Evolutionary conservation across 2,113 vertebrate genomes (phyloP), one percentile per base, ranked within the genome.

Genomic region (Centropus unirufus): DNA sequence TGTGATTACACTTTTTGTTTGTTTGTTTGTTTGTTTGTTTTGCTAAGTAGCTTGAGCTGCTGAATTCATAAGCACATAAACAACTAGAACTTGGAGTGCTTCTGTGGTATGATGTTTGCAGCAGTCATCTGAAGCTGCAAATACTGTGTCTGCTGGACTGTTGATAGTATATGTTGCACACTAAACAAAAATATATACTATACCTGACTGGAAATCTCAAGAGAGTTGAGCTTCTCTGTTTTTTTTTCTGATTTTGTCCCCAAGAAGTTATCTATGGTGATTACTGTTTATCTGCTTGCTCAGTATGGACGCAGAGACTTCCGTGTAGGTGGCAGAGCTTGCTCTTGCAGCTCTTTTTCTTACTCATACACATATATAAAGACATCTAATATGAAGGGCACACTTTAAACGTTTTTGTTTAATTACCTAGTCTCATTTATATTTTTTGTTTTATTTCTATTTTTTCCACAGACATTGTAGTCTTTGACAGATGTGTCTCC

Each of bases 341-440:
- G 26, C 17, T 44, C 6, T 58, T 64, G 58, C 1, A 40, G 42
- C 32, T 22, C 4, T 40, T 62, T 83, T 77, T 26, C 8, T 23
- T 4, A 0, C 42, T 1, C 4, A 26, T 67, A 2, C 26, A 10
- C 67, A 26, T 18, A 20, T 26, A 39, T 9, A 14, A 1, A 26
- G 3, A 17, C 3, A n/a, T 5, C 3, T 29, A 26, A 47, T 6
- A 0, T 20, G 26, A 77, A 77, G 4, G 7, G 18, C 15, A 80
- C 73, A 54, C 29, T 14, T 10, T 6, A 32, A 49, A 26, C 0
- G 21, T 30, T 44, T 77, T 59, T 36, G 14, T 83, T 79, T 69
- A 8, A 42, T 61, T 70, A 64, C 19, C 14, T 51, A 2, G 13
- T 59, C 2, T 44, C 30, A 13, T 15, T 34, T 26, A 5, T 29